phyloP scores from a whole-genome alignment of 2,888 invertebrate species.

The Tachina grossa region DNA sequence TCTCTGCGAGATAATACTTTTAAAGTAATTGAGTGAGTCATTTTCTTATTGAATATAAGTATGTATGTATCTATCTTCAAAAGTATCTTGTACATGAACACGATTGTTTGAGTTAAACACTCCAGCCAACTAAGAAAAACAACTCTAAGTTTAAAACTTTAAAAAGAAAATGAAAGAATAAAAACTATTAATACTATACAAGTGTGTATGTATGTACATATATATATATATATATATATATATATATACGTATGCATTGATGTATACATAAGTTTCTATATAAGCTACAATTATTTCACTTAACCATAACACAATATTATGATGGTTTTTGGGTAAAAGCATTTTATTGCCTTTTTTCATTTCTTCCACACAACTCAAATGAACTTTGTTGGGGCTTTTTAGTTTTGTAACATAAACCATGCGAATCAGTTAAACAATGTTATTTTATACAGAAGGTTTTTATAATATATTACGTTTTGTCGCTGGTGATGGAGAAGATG shows the following conservation, averaged over 20 bases:
- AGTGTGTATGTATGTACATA: background rate
- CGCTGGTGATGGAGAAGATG: slow-evolving; percentile 50
- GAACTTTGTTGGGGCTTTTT: slow-evolving; percentile 66
- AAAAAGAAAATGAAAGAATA: slow-evolving; percentile 67
- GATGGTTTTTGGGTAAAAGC: slow-evolving; percentile 62
- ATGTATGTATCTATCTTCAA: background rate
- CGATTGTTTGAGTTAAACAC: slow-evolving; percentile 31
- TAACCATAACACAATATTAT: slow-evolving; percentile 52
- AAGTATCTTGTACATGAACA: slow-evolving; percentile 22
- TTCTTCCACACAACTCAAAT: slow-evolving; percentile 60
- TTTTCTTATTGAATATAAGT: background rate
- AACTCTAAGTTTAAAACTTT: slow-evolving; percentile 64
- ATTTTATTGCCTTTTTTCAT: slow-evolving; percentile 66
- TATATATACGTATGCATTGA: background rate
- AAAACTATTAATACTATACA: slow-evolving; percentile 24
- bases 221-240: background rate
- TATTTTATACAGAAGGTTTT: slow-evolving; percentile 76
- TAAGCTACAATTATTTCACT: slow-evolving; percentile 57
- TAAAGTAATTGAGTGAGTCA: slow-evolving; percentile 52
- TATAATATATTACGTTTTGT: slow-evolving; percentile 72
- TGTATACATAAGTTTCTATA: slow-evolving; percentile 12
- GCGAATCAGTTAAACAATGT: slow-evolving; percentile 75
- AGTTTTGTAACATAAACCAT: slow-evolving; percentile 67
- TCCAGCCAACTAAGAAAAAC: slow-evolving; percentile 7
- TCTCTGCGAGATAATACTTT: slow-evolving; percentile 33